phyloP scores from a whole-genome alignment of 2,888 invertebrate genomes.

The Nymphalis urticae region DNA sequence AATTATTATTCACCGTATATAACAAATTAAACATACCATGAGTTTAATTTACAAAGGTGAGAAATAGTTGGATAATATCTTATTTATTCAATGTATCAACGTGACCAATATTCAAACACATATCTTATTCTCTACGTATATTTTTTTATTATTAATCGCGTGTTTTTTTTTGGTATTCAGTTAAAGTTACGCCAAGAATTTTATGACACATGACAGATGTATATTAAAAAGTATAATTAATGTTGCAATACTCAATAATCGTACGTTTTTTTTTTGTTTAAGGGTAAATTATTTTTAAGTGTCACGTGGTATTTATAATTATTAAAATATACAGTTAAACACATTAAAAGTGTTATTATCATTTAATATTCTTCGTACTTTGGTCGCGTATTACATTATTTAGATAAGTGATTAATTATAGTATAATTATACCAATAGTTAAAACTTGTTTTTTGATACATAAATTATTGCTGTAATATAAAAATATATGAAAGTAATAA shows the following conservation, averaged over 20 bases:
- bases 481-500: too few relatives aligned
- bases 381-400: too few relatives aligned
- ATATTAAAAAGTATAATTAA: constrained; percentile 6
- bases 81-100: constrained; percentile 7
- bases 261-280: background rate
- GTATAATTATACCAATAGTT: too few relatives aligned
- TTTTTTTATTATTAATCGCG: too few relatives aligned
- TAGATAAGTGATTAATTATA: too few relatives aligned
- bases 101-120: too few relatives aligned
- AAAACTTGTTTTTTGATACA: too few relatives aligned
- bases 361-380: too few relatives aligned
- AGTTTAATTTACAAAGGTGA: constrained; percentile 13
- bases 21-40: constrained; percentile 6
- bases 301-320: background rate
- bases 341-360: too few relatives aligned
- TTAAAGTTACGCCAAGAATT: background rate
- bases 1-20: background rate
- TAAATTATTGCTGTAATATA: too few relatives aligned
- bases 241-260: background rate
- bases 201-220: constrained; percentile 1
- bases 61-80: constrained; percentile 11
- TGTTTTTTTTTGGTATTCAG: background rate
- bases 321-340: too few relatives aligned
- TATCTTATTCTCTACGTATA: too few relatives aligned
- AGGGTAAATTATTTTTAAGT: background rate